Evolutionary conservation across 2,888 invertebrate genomes (phyloP).

Genomic region (Holacanthella duospinosa): DNA sequence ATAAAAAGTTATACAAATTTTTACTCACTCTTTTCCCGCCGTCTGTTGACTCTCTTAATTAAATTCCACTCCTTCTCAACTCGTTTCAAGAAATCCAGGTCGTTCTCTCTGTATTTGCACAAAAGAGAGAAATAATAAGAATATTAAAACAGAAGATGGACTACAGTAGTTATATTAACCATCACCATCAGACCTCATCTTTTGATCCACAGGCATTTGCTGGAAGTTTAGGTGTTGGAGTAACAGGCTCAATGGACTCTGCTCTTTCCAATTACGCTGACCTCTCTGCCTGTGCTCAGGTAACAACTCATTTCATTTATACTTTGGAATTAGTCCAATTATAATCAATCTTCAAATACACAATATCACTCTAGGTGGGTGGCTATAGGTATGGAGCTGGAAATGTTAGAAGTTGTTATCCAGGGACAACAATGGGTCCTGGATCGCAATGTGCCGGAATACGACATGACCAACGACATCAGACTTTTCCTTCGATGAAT

Average conservation of each 20-base stretch:
- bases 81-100: background rate
- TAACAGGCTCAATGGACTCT: constrained; percentile 49
- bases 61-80: background rate
- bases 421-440: constrained; percentile 35
- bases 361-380: constrained; percentile 28
- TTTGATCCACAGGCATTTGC: constrained; percentile 38
- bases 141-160: constrained; percentile 24
- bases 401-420: constrained; percentile 36
- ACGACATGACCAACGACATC: constrained; percentile 38
- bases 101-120: no score
- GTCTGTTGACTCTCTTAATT: background rate
- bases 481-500: constrained; percentile 38
- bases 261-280: constrained; percentile 57
- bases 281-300: constrained; percentile 73
- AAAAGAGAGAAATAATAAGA: no score
- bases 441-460: constrained; percentile 37
- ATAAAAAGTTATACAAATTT: background rate
- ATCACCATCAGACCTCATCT: constrained; percentile 37
- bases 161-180: constrained; percentile 38
- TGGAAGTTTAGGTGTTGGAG: constrained; percentile 36
- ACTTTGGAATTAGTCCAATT: background rate
- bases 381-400: constrained; percentile 36
- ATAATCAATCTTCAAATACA: background rate
- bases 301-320: background rate
- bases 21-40: background rate